A percentile compares a stretch with the other conserved stretches of the same genome.
phyloP scores from a whole-genome alignment of 1,140 invertebrate species.

The Paraescarpia echinospica region DNA sequence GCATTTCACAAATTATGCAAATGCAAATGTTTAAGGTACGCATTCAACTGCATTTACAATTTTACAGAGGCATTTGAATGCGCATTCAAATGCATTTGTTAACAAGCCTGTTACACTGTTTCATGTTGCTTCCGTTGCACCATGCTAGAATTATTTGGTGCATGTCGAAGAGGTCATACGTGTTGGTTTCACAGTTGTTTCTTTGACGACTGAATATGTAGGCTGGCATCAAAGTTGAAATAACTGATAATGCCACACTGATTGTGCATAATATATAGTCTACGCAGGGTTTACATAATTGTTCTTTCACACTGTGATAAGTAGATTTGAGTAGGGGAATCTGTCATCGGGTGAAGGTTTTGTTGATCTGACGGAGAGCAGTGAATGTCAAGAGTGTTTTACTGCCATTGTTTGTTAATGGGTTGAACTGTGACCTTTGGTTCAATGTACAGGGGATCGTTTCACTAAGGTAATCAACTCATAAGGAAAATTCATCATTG shows the following conservation, averaged over 20 bases:
- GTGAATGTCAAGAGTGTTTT: background rate
- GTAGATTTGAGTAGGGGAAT: background rate
- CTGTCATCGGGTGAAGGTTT: background rate
- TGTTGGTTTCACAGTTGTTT: background rate
- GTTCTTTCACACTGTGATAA: constrained; percentile 5
- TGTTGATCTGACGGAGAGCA: background rate
- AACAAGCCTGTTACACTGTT: background rate
- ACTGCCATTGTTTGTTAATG: background rate
- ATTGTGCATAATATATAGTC: background rate
- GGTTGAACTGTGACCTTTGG: background rate
- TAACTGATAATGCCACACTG: background rate
- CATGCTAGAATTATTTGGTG: background rate
- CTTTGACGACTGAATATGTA: background rate
- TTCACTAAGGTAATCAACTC: background rate
- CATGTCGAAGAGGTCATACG: background rate
- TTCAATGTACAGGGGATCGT: background rate
- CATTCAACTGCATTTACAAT: no score
- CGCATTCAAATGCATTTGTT: no score
- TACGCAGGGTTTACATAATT: constrained; percentile 5
- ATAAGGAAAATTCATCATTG: no score
- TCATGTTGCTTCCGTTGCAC: background rate
- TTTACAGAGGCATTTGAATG: no score
- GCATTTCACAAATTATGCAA: no score
- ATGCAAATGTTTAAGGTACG: no score
- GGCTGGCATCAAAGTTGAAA: background rate